Base-by-base conservation (phyloP, 2,113 vertebrate species). In the Pimephales promelas region DNA sequence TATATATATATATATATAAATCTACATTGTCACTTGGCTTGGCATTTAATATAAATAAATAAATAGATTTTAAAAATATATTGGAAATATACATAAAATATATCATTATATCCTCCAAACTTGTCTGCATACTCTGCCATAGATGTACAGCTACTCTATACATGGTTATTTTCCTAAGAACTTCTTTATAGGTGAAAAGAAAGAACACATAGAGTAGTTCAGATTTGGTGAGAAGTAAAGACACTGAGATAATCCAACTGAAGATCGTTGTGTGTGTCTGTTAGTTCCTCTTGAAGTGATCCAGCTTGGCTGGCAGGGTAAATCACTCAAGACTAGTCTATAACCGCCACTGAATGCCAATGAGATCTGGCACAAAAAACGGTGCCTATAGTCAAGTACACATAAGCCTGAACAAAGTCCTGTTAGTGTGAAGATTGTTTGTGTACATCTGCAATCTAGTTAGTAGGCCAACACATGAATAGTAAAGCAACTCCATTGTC, bases 341-440 rank as follows among this genome's bases (percentile, higher is more conserved):
- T 73, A 64, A 85, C 83, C 26, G 10, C 78, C 62, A 10, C 71
- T 84, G 86, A 88, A 87, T 88, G 64, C 79, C 83, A 88, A 87
- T 85, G 56, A 88, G 86, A 77, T 45, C 52, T 43, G 43, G 45
- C 16, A 73, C 31, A 40, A 56, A 20, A 47, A 56, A 64, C 24
- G 13, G 59, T 24, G 76, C 34, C 62, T 43, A 70, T 28, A 83
- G 52, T 57, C 24, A 74, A 20, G 26, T 31, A 83, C 14, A 22
- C 16, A 71, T 14, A 52, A 31, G 10, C 5, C n/a, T 20, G 14
- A 49, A 84, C 52, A 36, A 40, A 43, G 28, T n/a, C 14, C 59
- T 56, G 47, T 54, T 36, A 59, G 14, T 28, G 47, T 73, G 57
- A 79, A 80, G 78, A 61, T 20, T 47, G 62, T 84, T 49, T 84